phyloP scores from a whole-genome alignment of 2,113 vertebrate genomes.

The Notiomystis cincta region DNA sequence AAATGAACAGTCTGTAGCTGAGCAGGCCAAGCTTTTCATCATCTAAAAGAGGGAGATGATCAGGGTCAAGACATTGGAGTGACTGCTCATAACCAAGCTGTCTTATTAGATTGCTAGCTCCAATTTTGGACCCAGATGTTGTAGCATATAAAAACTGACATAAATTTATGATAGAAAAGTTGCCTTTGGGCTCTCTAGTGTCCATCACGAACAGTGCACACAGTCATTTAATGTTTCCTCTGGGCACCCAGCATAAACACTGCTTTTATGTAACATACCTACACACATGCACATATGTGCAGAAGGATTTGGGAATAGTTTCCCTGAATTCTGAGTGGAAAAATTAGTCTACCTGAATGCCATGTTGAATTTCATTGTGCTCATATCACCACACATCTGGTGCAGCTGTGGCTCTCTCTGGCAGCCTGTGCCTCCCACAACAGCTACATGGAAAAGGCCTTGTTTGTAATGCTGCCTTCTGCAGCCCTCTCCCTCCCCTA shows the following conservation, averaged over 20 bases:
- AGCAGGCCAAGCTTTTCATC: neutral
- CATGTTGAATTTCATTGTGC: neutral
- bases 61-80: neutral
- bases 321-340: neutral
- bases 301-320: neutral
- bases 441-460: neutral
- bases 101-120: conserved; percentile 16
- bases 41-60: neutral
- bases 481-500: neutral
- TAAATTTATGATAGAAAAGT: neutral
- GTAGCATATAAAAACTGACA: conserved; percentile 29
- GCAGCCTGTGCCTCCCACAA: neutral
- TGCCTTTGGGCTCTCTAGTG: neutral
- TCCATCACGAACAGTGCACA: neutral
- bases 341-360: conserved; percentile 14
- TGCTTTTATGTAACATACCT: conserved; percentile 26
- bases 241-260: conserved; percentile 8
- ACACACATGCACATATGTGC: neutral
- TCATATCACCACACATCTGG: neutral
- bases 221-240: conserved; percentile 1
- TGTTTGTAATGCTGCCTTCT: neutral
- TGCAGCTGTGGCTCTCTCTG: neutral
- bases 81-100: conserved; percentile 7
- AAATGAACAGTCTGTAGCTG: neutral
- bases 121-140: conserved; percentile 2